Conservation (phyloP, 2,888 invertebrate species). For the Xiphydria camelus region DNA sequence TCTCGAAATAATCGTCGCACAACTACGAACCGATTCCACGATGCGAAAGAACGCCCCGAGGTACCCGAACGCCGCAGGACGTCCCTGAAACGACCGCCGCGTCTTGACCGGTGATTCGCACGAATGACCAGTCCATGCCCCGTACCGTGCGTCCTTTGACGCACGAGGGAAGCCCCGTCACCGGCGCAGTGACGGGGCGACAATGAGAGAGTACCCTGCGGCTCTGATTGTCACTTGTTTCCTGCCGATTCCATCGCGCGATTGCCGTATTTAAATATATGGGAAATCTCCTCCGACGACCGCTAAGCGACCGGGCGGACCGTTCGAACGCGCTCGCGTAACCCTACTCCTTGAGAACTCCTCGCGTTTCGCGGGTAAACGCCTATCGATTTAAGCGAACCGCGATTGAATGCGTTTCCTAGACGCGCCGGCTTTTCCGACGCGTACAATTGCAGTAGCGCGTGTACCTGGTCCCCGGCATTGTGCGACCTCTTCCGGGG, state of each 20-base stretch:
- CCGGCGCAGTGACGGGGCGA: constrained; percentile 40
- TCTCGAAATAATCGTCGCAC: no score
- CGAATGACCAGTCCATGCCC: constrained; percentile 27
- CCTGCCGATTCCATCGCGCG: constrained; percentile 35
- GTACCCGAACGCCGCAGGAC: no score
- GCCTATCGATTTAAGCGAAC: constrained; percentile 32
- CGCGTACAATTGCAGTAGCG: no score
- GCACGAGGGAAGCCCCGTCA: constrained; percentile 33
- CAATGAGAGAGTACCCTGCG: constrained; percentile 43
- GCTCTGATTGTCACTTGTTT: constrained; percentile 55
- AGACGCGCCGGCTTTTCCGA: no score
- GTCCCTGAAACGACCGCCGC: no score
- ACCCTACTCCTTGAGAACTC: constrained; percentile 56
- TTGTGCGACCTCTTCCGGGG: constrained; percentile 21
- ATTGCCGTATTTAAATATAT: constrained; percentile 13
- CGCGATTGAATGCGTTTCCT: no score
- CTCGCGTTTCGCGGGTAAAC: constrained; percentile 8
- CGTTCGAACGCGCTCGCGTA: constrained; percentile 38
- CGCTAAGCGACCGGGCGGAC: no score
- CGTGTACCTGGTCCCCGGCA: constrained; percentile 5
- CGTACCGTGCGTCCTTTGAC: constrained; percentile 31
- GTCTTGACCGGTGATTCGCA: constrained; percentile 33
- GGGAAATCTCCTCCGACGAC: not conserved
- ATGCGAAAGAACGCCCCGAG: no score
- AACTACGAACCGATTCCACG: no score